phyloP scores from a whole-genome alignment of 2,888 invertebrate genomes.

The Furcula furcula region DNA sequence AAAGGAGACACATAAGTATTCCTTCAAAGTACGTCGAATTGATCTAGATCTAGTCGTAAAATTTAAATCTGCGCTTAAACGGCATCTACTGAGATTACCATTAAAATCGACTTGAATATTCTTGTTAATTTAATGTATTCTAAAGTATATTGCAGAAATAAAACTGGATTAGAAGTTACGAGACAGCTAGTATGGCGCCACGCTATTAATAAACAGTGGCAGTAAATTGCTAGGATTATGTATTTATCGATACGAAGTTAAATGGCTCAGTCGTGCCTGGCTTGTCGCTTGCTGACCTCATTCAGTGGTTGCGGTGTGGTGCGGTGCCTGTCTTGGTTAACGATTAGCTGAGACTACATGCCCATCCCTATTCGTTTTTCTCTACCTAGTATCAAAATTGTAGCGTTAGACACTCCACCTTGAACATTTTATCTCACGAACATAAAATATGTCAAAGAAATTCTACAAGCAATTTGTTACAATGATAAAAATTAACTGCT shows the following conservation, averaged over 20 bases:
- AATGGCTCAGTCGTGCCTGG: slow-evolving; percentile 43
- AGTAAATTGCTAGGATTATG: slow-evolving; percentile 32
- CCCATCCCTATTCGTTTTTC: slow-evolving; percentile 68
- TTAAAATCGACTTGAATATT: too few relatives aligned
- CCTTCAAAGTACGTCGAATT: too few relatives aligned
- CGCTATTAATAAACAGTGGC: slow-evolving; percentile 19
- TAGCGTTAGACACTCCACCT: slow-evolving; percentile 18
- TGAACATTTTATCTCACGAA: slow-evolving; percentile 6
- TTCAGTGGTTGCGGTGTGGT: slow-evolving; percentile 47
- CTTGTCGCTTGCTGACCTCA: slow-evolving; percentile 57
- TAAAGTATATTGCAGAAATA: too few relatives aligned
- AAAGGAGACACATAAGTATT: too few relatives aligned
- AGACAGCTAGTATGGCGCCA: slow-evolving; percentile 12
- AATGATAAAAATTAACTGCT: slow-evolving; percentile 13
- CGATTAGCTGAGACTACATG: slow-evolving; percentile 51
- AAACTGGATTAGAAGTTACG: slow-evolving; percentile 10
- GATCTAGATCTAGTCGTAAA: too few relatives aligned
- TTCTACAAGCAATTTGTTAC: slow-evolving; percentile 12
- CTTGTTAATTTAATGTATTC: too few relatives aligned
- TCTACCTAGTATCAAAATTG: slow-evolving; percentile 36
- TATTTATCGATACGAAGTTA: slow-evolving; percentile 53
- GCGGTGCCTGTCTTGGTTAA: slow-evolving; percentile 58
- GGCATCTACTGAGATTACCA: too few relatives aligned
- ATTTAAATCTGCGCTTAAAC: too few relatives aligned
- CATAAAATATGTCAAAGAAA: slow-evolving; percentile 4